A percentile compares a stretch with the other conserved stretches of the same genome.
Conservation (phyloP, 2,888 invertebrate species). For the Morpho deidamia region DNA sequence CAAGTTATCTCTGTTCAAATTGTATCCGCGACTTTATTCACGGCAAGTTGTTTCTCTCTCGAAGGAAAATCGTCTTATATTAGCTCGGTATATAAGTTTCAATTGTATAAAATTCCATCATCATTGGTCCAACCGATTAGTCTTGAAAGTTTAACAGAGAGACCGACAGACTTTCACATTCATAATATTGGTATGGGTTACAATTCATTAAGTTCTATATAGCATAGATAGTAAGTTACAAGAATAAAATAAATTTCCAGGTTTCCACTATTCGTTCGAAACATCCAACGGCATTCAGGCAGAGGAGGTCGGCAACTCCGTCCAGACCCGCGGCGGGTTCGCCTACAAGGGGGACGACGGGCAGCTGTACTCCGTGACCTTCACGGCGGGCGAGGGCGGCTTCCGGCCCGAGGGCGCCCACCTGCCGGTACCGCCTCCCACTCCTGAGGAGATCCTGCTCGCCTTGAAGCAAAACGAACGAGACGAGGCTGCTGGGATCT, state of each 20-base stretch:
- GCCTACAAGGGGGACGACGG: constrained; percentile 80
- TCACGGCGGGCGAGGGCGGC: constrained; percentile 77
- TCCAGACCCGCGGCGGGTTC: constrained; percentile 67
- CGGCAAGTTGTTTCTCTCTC: no score
- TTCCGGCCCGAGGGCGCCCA: constrained; percentile 76
- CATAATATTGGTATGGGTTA: no score
- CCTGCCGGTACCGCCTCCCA: constrained; percentile 77
- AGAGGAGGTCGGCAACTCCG: constrained; percentile 50
- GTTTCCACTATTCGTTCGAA: constrained; percentile 58
- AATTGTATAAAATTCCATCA: no score
- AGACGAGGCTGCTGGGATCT: constrained; percentile 74
- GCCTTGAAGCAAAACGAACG: constrained; percentile 68
- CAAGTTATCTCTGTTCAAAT: no score
- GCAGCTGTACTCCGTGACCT: constrained; percentile 67
- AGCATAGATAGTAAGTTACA: no score
- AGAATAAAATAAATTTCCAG: constrained; percentile 28
- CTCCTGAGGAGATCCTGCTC: constrained; percentile 73
- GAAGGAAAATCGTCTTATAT: no score
- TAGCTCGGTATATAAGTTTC: no score
- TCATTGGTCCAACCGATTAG: no score
- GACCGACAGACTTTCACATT: no score
- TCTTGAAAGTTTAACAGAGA: no score
- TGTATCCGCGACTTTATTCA: no score
- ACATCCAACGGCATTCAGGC: constrained; percentile 63
- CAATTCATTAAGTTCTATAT: no score